A percentile compares a stretch with the other conserved stretches of the same genome.
These are phyloP conservation scores for Schizaphis graminum DNA, from an alignment of 2,888 invertebrate genomes.

Conservation along the genomic window DNA sequence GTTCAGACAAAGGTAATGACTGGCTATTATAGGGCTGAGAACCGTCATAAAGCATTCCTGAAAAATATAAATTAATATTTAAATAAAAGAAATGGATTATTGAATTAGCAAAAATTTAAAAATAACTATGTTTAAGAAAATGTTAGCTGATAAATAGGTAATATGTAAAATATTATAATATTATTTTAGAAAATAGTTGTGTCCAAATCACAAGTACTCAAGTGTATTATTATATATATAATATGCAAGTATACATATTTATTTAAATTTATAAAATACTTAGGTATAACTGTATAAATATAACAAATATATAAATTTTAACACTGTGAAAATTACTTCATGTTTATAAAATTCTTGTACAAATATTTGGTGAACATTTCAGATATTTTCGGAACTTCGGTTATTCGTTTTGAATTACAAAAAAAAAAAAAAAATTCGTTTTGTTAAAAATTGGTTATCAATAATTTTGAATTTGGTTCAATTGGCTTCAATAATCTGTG, in stretches of 20 bases:
- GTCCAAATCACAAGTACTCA: neutral
- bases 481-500: too few species aligned
- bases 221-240: neutral
- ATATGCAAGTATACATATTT: neutral
- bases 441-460: too few species aligned
- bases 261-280: neutral
- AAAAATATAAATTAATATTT: neutral
- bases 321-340: neutral
- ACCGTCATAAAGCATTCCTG: slow-evolving; percentile 63
- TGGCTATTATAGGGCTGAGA: slow-evolving; percentile 68
- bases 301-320: neutral
- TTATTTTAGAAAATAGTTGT: neutral
- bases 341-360: too few species aligned
- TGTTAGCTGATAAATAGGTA: neutral
- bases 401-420: too few species aligned
- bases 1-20: slow-evolving; percentile 69
- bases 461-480: too few species aligned
- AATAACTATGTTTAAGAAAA: neutral
- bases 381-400: too few species aligned
- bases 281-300: neutral
- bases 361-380: too few species aligned
- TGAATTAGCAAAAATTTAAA: neutral
- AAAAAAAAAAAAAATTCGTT: too few species aligned
- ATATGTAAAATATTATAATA: neutral
- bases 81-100: neutral